Evolutionary conservation across 2,113 vertebrate species (phyloP).

Genomic region (Phasianus colchicus): DNA sequence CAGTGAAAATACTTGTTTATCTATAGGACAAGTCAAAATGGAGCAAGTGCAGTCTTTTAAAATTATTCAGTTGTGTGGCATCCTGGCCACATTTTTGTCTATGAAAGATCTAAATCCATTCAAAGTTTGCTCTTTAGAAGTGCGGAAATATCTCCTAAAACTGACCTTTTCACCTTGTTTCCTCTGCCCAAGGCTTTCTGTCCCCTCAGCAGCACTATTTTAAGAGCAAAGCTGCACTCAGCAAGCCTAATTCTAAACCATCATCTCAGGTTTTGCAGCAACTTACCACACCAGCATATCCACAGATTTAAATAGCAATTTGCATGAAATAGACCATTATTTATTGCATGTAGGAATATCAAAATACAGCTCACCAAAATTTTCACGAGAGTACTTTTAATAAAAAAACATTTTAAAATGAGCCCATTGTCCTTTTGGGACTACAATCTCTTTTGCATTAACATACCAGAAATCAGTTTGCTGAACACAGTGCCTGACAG

Average conservation of each 20-base stretch:
- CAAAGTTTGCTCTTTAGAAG: neutral
- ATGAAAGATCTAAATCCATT: neutral
- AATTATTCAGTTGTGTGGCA: neutral
- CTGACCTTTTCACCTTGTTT: neutral
- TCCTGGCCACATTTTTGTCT: neutral
- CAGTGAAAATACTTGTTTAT: neutral
- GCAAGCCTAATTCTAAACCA: neutral
- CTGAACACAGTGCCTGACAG: neutral
- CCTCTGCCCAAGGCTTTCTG: neutral
- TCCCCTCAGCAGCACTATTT: neutral
- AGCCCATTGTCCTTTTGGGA: neutral
- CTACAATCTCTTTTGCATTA: neutral
- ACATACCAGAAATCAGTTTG: neutral
- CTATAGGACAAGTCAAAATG: neutral
- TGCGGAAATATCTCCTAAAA: neutral
- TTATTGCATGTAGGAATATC: neutral
- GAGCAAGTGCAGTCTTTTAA: neutral
- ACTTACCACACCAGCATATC: neutral
- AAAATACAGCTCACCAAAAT: neutral
- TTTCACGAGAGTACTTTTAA: neutral
- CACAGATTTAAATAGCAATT: neutral
- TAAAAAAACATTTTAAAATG: neutral
- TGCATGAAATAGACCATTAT: neutral
- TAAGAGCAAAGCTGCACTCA: neutral
- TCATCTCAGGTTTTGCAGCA: neutral